A percentile compares a stretch with the other conserved stretches of the same genome.
Evolutionary conservation across 2,888 invertebrate species (phyloP).

Genomic region (Xylota sylvarum): DNA sequence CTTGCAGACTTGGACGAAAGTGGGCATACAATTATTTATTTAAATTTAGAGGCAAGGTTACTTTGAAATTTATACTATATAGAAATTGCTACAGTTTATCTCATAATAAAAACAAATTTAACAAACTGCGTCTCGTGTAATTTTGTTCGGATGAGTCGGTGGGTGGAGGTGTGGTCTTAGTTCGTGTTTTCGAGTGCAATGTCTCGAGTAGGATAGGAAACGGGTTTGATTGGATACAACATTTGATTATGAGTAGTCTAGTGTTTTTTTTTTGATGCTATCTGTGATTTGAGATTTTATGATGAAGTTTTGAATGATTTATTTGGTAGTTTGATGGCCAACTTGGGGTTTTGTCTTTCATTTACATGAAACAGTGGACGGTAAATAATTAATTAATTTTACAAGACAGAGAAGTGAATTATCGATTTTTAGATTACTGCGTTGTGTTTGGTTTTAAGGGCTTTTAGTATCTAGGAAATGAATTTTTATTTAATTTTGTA

Average conservation of each 20-base stretch:
- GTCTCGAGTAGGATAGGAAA: neutral
- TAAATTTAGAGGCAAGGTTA: conserved; percentile 17
- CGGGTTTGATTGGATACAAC: too few relatives aligned
- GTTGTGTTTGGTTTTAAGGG: too few relatives aligned
- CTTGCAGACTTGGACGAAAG: neutral
- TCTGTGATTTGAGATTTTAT: neutral
- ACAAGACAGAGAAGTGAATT: too few relatives aligned
- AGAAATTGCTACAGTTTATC: neutral
- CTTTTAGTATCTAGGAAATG: too few relatives aligned
- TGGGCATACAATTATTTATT: neutral
- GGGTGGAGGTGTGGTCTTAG: conserved; percentile 2
- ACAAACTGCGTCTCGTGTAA: neutral
- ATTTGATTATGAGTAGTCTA: neutral
- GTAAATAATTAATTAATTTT: too few relatives aligned
- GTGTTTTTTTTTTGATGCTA: neutral
- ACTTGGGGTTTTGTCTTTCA: neutral
- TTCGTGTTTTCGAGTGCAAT: neutral
- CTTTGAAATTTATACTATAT: neutral
- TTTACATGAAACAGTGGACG: too few relatives aligned
- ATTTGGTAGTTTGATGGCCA: neutral
- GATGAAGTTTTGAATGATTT: neutral
- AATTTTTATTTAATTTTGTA: too few relatives aligned
- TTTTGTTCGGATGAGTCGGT: neutral
- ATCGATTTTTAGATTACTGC: too few relatives aligned
- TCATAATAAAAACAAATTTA: neutral